phyloP scores from a whole-genome alignment of 2,797 vertebrate genomes.

The Leucoraja ocellata region DNA sequence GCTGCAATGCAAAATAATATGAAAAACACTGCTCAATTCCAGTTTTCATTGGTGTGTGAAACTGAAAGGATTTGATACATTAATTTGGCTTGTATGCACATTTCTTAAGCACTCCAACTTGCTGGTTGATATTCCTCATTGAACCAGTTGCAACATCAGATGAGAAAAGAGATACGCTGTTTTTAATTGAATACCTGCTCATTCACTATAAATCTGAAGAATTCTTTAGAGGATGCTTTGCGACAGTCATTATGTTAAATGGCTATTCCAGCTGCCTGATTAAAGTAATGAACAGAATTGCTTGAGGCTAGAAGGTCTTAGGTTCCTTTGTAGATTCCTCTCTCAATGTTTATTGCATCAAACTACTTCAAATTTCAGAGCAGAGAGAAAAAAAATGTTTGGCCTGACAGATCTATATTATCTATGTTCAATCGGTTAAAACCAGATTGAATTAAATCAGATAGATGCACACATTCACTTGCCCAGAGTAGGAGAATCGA shows the following conservation, averaged over 20 bases:
- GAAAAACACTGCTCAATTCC: neutral
- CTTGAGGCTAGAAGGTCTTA: neutral
- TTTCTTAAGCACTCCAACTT: conserved; percentile 4
- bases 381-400: neutral
- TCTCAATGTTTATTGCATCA: neutral
- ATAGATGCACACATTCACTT: too few relatives aligned
- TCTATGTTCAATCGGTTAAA: neutral
- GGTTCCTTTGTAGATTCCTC: neutral
- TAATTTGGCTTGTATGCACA: neutral
- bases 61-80: conserved; percentile 7
- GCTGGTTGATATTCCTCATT: neutral
- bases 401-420: neutral
- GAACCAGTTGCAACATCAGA: neutral
- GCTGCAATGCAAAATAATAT: neutral
- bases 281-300: neutral
- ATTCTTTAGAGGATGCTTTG: neutral
- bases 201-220: neutral
- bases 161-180: neutral
- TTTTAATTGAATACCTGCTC: neutral
- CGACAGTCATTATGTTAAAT: neutral
- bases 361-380: neutral
- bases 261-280: neutral
- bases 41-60: neutral
- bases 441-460: neutral
- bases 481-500: too few relatives aligned